Conservation (phyloP, 2,888 invertebrate genomes). For the Slavum lentiscoides region DNA sequence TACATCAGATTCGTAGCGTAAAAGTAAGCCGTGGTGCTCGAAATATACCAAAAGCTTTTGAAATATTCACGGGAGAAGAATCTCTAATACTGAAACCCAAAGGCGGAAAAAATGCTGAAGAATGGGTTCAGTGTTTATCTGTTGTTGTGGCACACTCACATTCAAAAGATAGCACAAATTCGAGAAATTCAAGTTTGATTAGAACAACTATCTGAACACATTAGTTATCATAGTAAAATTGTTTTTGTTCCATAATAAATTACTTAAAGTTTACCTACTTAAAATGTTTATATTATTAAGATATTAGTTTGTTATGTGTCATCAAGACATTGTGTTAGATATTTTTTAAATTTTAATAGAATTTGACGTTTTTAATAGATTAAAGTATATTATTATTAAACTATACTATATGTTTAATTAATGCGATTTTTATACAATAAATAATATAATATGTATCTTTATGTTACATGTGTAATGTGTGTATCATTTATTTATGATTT, state of each 20-base stretch:
- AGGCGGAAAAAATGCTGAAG: slow-evolving; percentile 91
- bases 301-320: neutral
- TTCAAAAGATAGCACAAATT: slow-evolving; percentile 60
- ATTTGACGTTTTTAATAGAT: slow-evolving; percentile 1
- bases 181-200: slow-evolving; percentile 57
- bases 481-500: too few species aligned
- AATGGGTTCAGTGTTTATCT: slow-evolving; percentile 94
- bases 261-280: neutral
- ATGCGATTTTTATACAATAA: neutral
- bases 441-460: neutral
- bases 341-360: neutral
- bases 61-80: slow-evolving; percentile 92
- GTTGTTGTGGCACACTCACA: slow-evolving; percentile 89
- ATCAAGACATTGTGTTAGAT: neutral
- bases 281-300: neutral
- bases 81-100: slow-evolving; percentile 91
- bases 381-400: slow-evolving; percentile 8
- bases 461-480: neutral
- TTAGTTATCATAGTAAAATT: neutral
- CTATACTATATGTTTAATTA: neutral
- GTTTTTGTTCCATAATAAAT: neutral
- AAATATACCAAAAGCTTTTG: slow-evolving; percentile 93
- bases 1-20: slow-evolving; percentile 92
- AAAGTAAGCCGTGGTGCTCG: slow-evolving; percentile 88
- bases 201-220: slow-evolving; percentile 56